Conservation (phyloP, 2,888 invertebrate genomes). For the Aromia moschata region DNA sequence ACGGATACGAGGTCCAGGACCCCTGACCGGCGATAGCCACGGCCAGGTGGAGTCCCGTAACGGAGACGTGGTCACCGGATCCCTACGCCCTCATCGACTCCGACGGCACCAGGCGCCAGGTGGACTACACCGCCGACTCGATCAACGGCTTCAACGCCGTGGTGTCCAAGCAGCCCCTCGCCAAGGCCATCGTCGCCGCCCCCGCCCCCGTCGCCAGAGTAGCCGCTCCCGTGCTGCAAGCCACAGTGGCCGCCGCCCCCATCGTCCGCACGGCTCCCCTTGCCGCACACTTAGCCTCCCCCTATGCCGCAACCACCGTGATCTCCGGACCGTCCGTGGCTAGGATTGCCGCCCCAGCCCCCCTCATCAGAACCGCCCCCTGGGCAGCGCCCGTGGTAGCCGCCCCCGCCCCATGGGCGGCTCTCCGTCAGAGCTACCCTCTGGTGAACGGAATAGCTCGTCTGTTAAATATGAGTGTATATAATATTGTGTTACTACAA, state of each 20-base stretch:
- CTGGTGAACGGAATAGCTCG: background rate
- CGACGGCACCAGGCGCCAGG: slow-evolving; percentile 70
- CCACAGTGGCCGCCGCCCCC: slow-evolving; percentile 5
- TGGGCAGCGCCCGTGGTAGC: background rate
- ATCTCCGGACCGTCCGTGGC: slow-evolving; percentile 65
- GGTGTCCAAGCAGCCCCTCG: slow-evolving; percentile 67
- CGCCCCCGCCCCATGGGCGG: background rate
- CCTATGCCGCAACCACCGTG: slow-evolving; percentile 71
- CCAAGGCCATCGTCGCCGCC: slow-evolving; percentile 46
- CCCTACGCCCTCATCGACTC: slow-evolving; percentile 71
- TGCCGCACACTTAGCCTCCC: slow-evolving; percentile 73
- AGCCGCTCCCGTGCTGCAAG: slow-evolving; percentile 59
- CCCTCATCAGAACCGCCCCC: background rate
- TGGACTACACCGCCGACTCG: slow-evolving; percentile 73
- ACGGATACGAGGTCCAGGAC: slow-evolving; percentile 75
- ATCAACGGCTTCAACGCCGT: slow-evolving; percentile 74
- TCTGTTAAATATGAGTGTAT: background rate
- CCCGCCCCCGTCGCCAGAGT: slow-evolving; percentile 7
- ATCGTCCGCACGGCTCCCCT: slow-evolving; percentile 48
- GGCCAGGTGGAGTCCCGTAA: slow-evolving; percentile 66
- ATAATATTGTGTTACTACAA: background rate
- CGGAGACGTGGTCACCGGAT: slow-evolving; percentile 71
- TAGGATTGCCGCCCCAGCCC: background rate
- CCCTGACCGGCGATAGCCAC: slow-evolving; percentile 70
- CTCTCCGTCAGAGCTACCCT: background rate